Percentiles rank a stretch among this genome's conserved stretches.
Evolutionary conservation across 2,797 vertebrate species (phyloP).

Genomic region (Peromyscus attwateri): DNA sequence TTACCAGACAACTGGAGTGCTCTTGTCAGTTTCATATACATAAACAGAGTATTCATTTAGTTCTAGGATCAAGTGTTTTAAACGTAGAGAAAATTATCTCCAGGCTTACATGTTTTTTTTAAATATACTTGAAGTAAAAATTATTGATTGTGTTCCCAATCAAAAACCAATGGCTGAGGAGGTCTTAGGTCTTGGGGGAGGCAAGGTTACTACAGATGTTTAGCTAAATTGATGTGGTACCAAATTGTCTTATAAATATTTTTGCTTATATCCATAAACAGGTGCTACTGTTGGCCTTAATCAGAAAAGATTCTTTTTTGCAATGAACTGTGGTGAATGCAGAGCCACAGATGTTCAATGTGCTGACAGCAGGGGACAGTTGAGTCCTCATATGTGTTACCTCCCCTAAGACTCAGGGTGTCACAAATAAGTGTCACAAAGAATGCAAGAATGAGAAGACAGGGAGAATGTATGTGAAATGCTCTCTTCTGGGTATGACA

Average conservation of each 20-base stretch:
- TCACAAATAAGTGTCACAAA: background rate
- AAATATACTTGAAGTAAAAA: constrained; percentile 3
- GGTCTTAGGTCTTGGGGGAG: background rate
- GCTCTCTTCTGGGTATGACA: background rate
- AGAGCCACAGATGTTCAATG: background rate
- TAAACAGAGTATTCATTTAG: background rate
- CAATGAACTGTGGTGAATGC: background rate
- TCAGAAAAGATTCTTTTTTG: background rate
- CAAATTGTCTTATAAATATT: background rate
- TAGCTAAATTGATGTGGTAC: background rate
- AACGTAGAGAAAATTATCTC: background rate
- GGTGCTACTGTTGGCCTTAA: background rate
- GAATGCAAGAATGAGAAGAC: background rate
- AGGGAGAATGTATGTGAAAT: background rate
- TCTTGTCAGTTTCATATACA: constrained; percentile 9
- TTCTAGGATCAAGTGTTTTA: background rate
- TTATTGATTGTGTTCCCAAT: background rate
- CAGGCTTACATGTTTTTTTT: background rate
- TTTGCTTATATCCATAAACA: background rate
- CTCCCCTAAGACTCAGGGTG: background rate
- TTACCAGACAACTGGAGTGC: background rate
- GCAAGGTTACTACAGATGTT: background rate
- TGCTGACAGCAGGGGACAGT: background rate
- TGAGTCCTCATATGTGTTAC: background rate
- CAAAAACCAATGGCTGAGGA: background rate